Conservation (phyloP, 2,797 vertebrate species). For the Gouania willdenowi region DNA sequence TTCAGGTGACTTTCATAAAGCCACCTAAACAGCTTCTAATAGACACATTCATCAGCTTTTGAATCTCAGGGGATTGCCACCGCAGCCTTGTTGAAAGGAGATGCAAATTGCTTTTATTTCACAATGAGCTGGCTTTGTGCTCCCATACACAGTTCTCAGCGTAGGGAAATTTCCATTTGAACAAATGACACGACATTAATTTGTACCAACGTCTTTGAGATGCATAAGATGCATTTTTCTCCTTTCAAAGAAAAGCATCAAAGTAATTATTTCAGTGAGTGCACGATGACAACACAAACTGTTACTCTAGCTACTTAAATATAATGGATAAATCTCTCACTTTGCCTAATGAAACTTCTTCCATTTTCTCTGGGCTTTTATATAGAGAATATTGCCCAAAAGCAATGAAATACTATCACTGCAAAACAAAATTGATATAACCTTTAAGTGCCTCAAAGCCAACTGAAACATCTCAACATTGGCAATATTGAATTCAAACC, state of each 20-base stretch:
- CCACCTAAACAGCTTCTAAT: slow-evolving; percentile 62
- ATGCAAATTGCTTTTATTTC: slow-evolving; percentile 69
- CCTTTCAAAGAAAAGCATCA: slow-evolving; percentile 2
- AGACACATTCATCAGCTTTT: slow-evolving; percentile 71
- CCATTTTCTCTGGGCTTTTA: slow-evolving; percentile 27
- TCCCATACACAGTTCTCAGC: slow-evolving; percentile 43
- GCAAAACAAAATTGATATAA: slow-evolving; percentile 42
- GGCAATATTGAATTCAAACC: slow-evolving; percentile 44
- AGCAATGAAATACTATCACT: slow-evolving; percentile 22
- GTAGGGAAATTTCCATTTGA: slow-evolving; percentile 50
- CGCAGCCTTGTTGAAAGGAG: slow-evolving; percentile 39
- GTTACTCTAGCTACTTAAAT: slow-evolving; percentile 20
- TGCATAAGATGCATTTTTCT: background rate
- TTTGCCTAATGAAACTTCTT: slow-evolving; percentile 36
- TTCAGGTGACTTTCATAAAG: slow-evolving; percentile 11
- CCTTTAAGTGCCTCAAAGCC: slow-evolving; percentile 29
- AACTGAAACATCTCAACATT: slow-evolving; percentile 47
- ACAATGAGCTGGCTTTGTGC: slow-evolving; percentile 50
- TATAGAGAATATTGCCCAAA: slow-evolving; percentile 29
- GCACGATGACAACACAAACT: slow-evolving; percentile 35
- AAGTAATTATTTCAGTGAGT: slow-evolving; percentile 32
- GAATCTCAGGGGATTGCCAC: slow-evolving; percentile 53
- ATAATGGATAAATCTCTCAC: slow-evolving; percentile 16
- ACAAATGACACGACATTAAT: slow-evolving; percentile 26
- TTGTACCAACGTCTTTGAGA: slow-evolving; percentile 24